Conservation (phyloP, 2,888 invertebrate genomes). For the Drosophila helvetica region DNA sequence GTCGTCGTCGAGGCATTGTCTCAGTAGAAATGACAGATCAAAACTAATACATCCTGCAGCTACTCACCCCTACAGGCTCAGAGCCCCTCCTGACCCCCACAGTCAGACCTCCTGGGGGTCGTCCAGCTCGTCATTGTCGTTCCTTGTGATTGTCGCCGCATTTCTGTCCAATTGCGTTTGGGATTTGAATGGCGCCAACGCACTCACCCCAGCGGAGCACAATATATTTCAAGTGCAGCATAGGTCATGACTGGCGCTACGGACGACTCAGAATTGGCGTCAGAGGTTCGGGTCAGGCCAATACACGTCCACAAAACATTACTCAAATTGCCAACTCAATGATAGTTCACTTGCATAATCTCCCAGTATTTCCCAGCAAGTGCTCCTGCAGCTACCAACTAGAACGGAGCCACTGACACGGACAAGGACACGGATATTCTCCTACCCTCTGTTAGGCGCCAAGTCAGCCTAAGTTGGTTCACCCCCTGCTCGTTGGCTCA, state of each 20-base stretch:
- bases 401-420: no score
- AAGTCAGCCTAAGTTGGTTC: neutral
- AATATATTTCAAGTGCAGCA: constrained; percentile 15
- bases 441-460: constrained; percentile 21
- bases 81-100: no score
- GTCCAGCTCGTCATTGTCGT: no score
- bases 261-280: no score
- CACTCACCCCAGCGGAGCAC: neutral
- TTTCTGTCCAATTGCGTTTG: neutral
- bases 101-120: no score
- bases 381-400: no score
- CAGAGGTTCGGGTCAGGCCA: neutral
- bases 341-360: constrained; percentile 1
- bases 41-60: constrained; percentile 4
- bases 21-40: neutral
- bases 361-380: no score
- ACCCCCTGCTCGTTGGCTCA: constrained; percentile 17
- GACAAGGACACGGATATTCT: no score
- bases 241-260: neutral
- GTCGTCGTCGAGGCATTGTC: neutral
- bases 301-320: constrained; percentile 35
- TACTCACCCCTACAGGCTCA: no score
- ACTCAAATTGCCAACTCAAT: constrained; percentile 34
- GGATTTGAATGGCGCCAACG: neutral
- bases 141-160: neutral